Base-by-base conservation (phyloP, 30 jellyfish, hydroid and myxozoan genomes). In the Cassiopea andromeda region DNA sequence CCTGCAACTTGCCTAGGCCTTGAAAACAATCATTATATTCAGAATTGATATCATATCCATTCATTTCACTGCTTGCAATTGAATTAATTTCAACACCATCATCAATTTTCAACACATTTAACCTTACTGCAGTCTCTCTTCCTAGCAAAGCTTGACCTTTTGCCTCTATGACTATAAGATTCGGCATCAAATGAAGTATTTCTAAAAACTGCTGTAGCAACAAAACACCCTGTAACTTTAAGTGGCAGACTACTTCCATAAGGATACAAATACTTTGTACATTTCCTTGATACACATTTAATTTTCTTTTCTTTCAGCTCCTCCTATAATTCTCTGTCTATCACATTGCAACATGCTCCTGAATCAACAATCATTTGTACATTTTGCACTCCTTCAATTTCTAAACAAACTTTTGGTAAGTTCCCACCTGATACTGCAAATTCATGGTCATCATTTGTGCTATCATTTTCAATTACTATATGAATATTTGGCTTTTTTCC, bases 61-160 rank as follows among this genome's bases (percentile, higher is more conserved):
- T 64, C 50, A 68, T 44, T 66, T 80, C 83, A 57, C 83, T 82
- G 83, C 83, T 68, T 38, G 69, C 72, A 61, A 82, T 81, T 64
- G 90, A 68, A 68, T 82, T 82, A 46, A 82, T 68, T 64, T 68
- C 83, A 64, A 68, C 83, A 46, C 90, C 83, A 80, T 82, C 90
- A 60, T 61, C 38, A 57, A 84, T 84, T 58, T 54, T 84, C 77
- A 84, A 85, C 76, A 84, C 85, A 49, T 58, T 38, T 50, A 84
- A 50, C 78, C 50, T 54, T 69, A 71, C 78, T 84, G 87, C 85
- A 46, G 92, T 84, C 78, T 84, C 85, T 71, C 92, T 84, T 44
- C 92, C 92, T 84, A 84, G 49, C 66, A 72, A 58, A 71, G 92
- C 92, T 73, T 84, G 92, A 87, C 92, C 92, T 60, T 84, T 84